Conservation (phyloP, 1,140 invertebrate species). For the Ditylenchus dipsaci region DNA sequence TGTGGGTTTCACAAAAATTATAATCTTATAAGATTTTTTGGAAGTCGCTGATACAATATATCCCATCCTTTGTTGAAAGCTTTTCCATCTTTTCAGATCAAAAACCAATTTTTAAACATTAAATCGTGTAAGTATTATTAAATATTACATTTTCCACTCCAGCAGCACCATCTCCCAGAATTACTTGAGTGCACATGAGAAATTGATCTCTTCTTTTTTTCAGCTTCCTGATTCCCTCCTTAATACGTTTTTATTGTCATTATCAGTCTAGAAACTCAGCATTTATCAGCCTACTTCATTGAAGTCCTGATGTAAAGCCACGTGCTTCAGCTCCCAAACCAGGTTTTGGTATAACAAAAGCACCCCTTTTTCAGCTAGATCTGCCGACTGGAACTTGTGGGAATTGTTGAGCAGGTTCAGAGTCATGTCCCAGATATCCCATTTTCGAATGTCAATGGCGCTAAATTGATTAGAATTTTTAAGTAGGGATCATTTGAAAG, state of each 20-base stretch:
- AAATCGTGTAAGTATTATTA: too few relatives aligned
- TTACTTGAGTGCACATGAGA: slow-evolving; percentile 68
- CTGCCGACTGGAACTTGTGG: slow-evolving; percentile 63
- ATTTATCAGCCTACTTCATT: slow-evolving; percentile 11
- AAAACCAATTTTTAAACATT: neutral
- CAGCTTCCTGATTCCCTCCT: slow-evolving; percentile 61
- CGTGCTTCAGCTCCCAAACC: slow-evolving; percentile 24
- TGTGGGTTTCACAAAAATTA: too few relatives aligned
- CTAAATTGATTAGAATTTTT: slow-evolving; percentile 61
- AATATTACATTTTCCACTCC: slow-evolving; percentile 65
- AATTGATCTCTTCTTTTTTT: slow-evolving; percentile 70
- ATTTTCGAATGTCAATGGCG: slow-evolving; percentile 80
- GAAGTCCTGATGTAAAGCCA: slow-evolving; percentile 11
- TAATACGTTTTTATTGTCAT: too few relatives aligned
- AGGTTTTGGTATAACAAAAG: slow-evolving; percentile 45
- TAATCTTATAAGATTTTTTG: too few relatives aligned
- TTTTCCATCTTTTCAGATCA: too few relatives aligned
- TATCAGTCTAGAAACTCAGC: neutral
- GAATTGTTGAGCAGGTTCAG: slow-evolving; percentile 75
- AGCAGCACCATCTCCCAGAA: slow-evolving; percentile 64
- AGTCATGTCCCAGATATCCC: slow-evolving; percentile 81
- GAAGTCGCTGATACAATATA: too few relatives aligned
- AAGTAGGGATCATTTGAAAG: too few relatives aligned
- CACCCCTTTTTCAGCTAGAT: slow-evolving; percentile 64
- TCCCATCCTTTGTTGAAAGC: too few relatives aligned